phyloP scores from a whole-genome alignment of 1,140 invertebrate genomes.

The Eurosta solidaginis region DNA sequence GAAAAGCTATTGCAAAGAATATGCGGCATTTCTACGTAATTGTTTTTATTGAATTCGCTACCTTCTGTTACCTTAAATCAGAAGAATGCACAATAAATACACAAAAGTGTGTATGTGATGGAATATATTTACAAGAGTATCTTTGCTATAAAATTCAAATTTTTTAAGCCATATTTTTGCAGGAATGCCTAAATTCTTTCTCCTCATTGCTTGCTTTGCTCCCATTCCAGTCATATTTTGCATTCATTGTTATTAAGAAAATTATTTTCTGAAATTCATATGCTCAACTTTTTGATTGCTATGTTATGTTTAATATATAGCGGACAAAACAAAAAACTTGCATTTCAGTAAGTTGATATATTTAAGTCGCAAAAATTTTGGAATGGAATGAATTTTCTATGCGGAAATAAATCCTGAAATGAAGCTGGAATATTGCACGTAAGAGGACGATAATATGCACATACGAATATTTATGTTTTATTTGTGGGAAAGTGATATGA shows the following conservation, averaged over 20 bases:
- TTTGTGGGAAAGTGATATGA: neutral
- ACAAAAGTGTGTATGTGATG: no score
- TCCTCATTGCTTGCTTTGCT: neutral
- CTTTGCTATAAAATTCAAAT: neutral
- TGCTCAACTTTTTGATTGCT: neutral
- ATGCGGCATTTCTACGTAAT: no score
- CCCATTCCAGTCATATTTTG: neutral
- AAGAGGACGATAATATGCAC: neutral
- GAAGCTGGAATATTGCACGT: no score
- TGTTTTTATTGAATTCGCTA: no score
- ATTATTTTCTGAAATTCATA: neutral
- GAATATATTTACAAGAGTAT: no score
- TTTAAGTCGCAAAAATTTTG: neutral
- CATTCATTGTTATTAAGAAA: conserved; percentile 21
- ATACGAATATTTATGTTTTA: neutral
- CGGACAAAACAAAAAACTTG: neutral
- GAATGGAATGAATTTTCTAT: neutral
- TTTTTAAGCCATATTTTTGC: neutral
- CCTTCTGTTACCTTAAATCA: no score
- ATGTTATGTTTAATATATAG: neutral
- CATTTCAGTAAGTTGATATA: neutral
- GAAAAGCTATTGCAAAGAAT: no score
- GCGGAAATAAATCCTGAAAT: neutral
- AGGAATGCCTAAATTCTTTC: neutral
- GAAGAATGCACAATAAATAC: no score